Evolutionary conservation across 2,113 vertebrate species (phyloP).

Genomic region (Chunga burmeisteri): DNA sequence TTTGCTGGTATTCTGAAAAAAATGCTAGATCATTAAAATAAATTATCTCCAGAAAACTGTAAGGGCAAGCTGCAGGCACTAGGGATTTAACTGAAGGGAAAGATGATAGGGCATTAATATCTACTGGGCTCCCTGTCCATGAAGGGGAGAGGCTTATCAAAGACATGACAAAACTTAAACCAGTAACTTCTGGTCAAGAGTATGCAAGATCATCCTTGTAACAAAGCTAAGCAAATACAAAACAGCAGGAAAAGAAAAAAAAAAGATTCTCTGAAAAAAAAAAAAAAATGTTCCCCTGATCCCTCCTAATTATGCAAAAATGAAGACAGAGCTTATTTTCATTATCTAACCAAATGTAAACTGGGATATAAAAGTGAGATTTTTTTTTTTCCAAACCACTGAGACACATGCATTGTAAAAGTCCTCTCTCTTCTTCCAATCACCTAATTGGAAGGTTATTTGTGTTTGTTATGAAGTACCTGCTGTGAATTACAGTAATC

Average conservation of each 20-base stretch:
- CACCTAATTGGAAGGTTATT: not conserved
- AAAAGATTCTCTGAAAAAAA: not conserved
- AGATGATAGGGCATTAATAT: not conserved
- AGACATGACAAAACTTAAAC: not conserved
- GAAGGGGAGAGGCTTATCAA: not conserved
- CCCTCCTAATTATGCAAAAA: not conserved
- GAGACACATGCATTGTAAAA: not conserved
- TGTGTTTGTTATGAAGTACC: constrained; percentile 14
- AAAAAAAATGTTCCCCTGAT: not conserved
- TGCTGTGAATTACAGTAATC: constrained; percentile 10
- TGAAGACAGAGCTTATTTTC: not conserved
- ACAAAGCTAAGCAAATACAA: not conserved
- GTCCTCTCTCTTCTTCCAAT: not conserved
- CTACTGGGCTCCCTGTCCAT: not conserved
- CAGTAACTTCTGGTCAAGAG: not conserved
- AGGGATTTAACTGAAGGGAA: not conserved
- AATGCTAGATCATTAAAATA: not conserved
- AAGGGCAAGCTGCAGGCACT: not conserved
- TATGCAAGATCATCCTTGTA: not conserved
- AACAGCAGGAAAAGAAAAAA: not conserved
- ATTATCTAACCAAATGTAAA: not conserved
- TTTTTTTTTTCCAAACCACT: not conserved
- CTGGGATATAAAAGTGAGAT: not conserved
- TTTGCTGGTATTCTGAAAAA: not conserved
- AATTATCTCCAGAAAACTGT: not conserved